Base-by-base conservation (phyloP, 2,797 vertebrate genomes). In the Bradypus variegatus region DNA sequence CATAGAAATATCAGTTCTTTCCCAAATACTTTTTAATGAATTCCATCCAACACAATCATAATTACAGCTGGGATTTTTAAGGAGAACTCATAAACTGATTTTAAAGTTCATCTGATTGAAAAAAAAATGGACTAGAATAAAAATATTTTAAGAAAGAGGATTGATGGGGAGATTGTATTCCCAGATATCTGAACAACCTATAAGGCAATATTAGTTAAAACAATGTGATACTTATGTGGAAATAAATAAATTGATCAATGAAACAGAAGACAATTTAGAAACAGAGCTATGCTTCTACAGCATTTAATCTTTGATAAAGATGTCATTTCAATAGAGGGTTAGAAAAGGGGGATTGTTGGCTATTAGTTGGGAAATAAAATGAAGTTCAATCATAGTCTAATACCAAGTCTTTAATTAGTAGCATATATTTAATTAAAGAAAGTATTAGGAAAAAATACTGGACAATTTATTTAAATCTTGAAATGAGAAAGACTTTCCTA, bases 201-300 rank as follows among this genome's bases (percentile, higher is more conserved):
- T 86, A 53, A 70, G 13, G 65, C 14, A 18, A n/a, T 87, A 53
- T 77, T 77, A 86, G 81, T 80, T 70, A 78, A 72, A 72, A 78
- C 11, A 92, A 76, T 72, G 23, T 48, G 53, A 31, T 75, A 64
- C 11, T 81, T 83, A 65, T 41, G 21, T 73, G 31, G 18, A 90
- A 83, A 79, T 85, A 67, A n/a, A 77, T 82, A 48, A 64, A 21
- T n/a, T 77, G 23, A 58, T 41, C 27, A 83, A 6, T 82, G 50
- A 86, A 77, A 65, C n/a, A 90, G 75, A 79, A 60, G 29, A 80
- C 13, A 64, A 19, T 91, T 86, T 85, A 75, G 50, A 89, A 91
- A 81, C 7, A 31, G 21, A 84, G 25, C 6, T 27, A 23, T 50
- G 65, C 8, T 60, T 18, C 65, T 81, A 73, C 55, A 38, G 13